These are phyloP conservation scores for Leptinotarsa lineolata DNA, from an alignment of 1,140 invertebrate genomes.

Conservation along the genomic window DNA sequence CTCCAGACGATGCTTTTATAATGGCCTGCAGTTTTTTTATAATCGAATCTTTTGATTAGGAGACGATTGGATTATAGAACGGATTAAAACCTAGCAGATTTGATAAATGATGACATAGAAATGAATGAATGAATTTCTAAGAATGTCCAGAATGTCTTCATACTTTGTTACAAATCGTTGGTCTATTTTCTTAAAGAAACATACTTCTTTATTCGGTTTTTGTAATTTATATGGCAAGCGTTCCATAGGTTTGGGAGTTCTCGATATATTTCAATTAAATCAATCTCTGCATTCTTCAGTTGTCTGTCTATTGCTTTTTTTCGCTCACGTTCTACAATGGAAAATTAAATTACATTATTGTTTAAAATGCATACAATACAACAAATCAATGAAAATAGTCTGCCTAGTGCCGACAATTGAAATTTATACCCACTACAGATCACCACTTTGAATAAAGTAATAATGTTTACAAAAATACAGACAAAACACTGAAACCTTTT, in stretches of 20 bases:
- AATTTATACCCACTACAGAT: conserved; percentile 16
- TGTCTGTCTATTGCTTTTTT: conserved; percentile 19
- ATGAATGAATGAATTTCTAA: too few species aligned
- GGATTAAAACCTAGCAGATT: too few species aligned
- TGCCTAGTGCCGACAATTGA: conserved; percentile 13
- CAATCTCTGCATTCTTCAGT: conserved; percentile 11
- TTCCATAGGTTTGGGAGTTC: conserved; percentile 13
- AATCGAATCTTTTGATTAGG: too few species aligned
- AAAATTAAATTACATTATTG: conserved; percentile 9
- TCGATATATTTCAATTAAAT: conserved; percentile 12
- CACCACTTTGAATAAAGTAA: too few species aligned
- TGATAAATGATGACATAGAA: too few species aligned
- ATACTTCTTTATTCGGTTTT: conserved; percentile 9
- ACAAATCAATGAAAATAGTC: conserved; percentile 14
- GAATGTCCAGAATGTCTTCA: conserved; percentile 9
- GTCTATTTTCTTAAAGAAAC: conserved; percentile 10
- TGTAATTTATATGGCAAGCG: conserved; percentile 14
- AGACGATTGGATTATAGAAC: too few species aligned
- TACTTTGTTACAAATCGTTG: conserved; percentile 7
- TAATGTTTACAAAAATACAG: too few species aligned
- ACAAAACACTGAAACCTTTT: too few species aligned
- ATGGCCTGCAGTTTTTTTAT: too few species aligned
- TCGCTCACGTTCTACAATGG: conserved; percentile 2
- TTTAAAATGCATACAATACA: background rate
- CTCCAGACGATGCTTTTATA: too few species aligned